phyloP scores from a whole-genome alignment of 2,888 invertebrate genomes.

The Callosobruchus maculatus region DNA sequence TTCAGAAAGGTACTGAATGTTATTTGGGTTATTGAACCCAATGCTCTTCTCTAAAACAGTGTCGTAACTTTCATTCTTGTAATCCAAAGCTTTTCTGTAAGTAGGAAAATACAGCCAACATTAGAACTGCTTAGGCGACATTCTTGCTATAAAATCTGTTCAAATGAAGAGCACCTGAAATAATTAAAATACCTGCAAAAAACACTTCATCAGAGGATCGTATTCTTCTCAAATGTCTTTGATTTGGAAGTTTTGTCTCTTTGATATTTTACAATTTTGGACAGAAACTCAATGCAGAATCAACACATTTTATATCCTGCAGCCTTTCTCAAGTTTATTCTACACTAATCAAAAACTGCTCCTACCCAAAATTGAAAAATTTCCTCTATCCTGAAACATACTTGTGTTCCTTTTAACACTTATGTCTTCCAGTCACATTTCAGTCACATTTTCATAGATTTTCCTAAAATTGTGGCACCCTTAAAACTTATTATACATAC shows the following conservation, averaged over 20 bases:
- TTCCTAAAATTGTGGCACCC: neutral
- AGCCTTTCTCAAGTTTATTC: too few species aligned
- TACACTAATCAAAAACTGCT: neutral
- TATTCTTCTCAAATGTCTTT: neutral
- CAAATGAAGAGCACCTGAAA: neutral
- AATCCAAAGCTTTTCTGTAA: slow-evolving; percentile 74
- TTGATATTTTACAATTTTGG: neutral
- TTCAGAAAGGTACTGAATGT: slow-evolving; percentile 76
- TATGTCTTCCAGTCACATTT: neutral
- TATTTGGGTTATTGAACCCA: slow-evolving; percentile 87
- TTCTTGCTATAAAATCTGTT: neutral
- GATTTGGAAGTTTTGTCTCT: neutral
- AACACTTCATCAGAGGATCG: neutral
- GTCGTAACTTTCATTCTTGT: slow-evolving; percentile 76
- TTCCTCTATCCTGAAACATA: neutral
- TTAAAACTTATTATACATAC: slow-evolving; percentile 1
- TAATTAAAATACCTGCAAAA: neutral
- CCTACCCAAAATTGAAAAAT: neutral
- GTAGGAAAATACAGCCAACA: slow-evolving; percentile 21
- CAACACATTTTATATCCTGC: too few species aligned
- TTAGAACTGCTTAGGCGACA: neutral
- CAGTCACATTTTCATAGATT: neutral
- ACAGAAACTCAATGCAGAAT: too few species aligned
- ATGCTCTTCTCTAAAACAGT: slow-evolving; percentile 77
- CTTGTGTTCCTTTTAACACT: neutral